Evolutionary conservation across 2,797 vertebrate species (phyloP).

Genomic region (Macropus fuliginosus): DNA sequence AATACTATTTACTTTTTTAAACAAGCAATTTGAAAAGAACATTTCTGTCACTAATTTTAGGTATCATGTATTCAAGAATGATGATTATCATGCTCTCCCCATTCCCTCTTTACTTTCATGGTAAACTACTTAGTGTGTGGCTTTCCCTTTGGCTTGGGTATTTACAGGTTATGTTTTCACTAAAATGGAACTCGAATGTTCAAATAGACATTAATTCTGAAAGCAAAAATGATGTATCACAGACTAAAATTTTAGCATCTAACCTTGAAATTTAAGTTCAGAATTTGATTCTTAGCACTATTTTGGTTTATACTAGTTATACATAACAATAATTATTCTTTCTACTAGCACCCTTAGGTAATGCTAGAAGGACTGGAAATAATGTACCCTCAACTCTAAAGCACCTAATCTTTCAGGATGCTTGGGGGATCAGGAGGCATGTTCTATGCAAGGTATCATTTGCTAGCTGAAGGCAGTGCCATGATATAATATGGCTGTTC

Average conservation of each 20-base stretch:
- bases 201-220: slow-evolving; percentile 25
- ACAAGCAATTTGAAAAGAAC: slow-evolving; percentile 52
- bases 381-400: slow-evolving; percentile 17
- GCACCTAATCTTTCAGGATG: slow-evolving; percentile 30
- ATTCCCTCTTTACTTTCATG: slow-evolving; percentile 28
- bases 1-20: slow-evolving; percentile 80
- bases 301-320: neutral
- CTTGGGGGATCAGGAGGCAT: slow-evolving; percentile 30
- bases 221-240: slow-evolving; percentile 36
- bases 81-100: neutral
- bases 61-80: neutral
- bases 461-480: neutral
- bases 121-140: neutral
- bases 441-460: slow-evolving; percentile 33
- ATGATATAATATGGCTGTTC: neutral
- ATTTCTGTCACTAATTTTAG: slow-evolving; percentile 10
- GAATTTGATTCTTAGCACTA: neutral
- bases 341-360: neutral
- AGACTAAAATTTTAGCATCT: slow-evolving; percentile 17
- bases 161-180: neutral
- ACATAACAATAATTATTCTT: neutral
- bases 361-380: neutral
- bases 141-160: neutral
- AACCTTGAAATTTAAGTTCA: slow-evolving; percentile 49
- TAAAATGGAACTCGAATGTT: neutral